Percentiles rank a stretch among this genome's conserved stretches.
These are phyloP conservation scores for Drosophila conformis DNA, from an alignment of 2,888 invertebrate genomes.

Conservation along the genomic window DNA sequence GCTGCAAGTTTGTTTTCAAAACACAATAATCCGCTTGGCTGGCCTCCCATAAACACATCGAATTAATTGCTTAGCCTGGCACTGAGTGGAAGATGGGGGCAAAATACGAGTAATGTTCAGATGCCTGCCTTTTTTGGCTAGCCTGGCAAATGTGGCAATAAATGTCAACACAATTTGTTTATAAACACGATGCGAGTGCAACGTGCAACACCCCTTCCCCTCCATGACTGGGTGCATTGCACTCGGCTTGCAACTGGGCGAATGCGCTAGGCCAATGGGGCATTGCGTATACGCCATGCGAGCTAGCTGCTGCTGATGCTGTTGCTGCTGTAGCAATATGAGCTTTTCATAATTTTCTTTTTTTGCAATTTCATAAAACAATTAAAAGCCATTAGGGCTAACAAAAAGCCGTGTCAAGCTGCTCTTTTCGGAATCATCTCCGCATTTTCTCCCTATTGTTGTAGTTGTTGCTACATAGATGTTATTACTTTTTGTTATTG, in stretches of 20 bases:
- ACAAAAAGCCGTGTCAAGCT: constrained; percentile 63
- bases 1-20: constrained; percentile 41
- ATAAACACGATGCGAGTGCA: constrained; percentile 16
- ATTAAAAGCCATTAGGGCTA: constrained; percentile 77
- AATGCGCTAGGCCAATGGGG: constrained; percentile 35
- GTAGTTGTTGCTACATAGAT: constrained; percentile 8
- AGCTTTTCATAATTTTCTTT: constrained; percentile 16
- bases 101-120: constrained; percentile 29
- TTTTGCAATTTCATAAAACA: constrained; percentile 76
- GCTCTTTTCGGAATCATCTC: constrained; percentile 49
- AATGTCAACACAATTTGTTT: constrained; percentile 52
- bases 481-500: constrained; percentile 17
- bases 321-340: constrained; percentile 26
- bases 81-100: background rate
- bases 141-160: constrained; percentile 50
- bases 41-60: constrained; percentile 57
- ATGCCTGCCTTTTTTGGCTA: constrained; percentile 22
- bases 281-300: constrained; percentile 34
- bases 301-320: background rate
- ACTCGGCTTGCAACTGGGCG: constrained; percentile 56
- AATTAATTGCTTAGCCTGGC: constrained; percentile 49
- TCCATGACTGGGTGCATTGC: constrained; percentile 30
- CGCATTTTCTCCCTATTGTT: constrained; percentile 30
- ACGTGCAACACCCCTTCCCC: background rate
- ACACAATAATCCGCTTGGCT: constrained; percentile 49